A percentile compares a stretch with the other conserved stretches of the same genome.
These are phyloP conservation scores for Terebella lapidaria DNA, from an alignment of 2,888 invertebrate genomes.

Conservation along the genomic window DNA sequence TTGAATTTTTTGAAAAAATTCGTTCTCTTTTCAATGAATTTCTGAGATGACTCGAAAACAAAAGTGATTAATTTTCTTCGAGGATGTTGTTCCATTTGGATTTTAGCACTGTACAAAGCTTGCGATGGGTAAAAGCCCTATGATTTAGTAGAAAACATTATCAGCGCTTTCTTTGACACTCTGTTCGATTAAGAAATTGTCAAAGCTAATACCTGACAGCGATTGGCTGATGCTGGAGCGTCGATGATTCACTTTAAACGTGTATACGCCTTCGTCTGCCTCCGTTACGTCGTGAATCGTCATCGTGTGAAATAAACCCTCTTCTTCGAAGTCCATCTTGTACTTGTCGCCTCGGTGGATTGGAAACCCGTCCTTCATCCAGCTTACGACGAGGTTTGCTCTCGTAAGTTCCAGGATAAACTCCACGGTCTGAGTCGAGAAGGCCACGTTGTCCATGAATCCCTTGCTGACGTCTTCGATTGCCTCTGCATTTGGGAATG, in stretches of 20 bases:
- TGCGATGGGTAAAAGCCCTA: too few species aligned
- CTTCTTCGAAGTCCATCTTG: background rate
- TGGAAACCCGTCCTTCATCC: slow-evolving; percentile 9
- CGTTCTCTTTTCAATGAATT: too few species aligned
- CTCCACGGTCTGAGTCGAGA: slow-evolving; percentile 9
- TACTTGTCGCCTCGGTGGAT: slow-evolving; percentile 4
- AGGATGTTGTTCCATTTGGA: too few species aligned
- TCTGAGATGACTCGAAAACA: too few species aligned
- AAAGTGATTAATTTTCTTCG: too few species aligned
- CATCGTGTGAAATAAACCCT: slow-evolving; percentile 6
- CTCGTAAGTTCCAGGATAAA: slow-evolving; percentile 5
- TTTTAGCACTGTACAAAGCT: too few species aligned
- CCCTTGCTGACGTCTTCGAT: background rate
- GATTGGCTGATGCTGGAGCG: background rate
- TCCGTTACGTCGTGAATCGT: slow-evolving; percentile 6
- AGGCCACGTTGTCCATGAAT: background rate
- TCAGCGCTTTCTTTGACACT: background rate
- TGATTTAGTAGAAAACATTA: background rate
- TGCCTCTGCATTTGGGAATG: background rate
- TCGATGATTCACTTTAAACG: slow-evolving; percentile 7
- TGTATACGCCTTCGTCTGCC: slow-evolving; percentile 13
- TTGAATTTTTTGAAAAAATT: too few species aligned
- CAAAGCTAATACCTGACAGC: background rate
- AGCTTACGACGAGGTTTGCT: background rate
- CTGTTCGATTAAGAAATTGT: background rate